Evolutionary conservation across 2,888 invertebrate species (phyloP).

Genomic region (Andrena minutula): DNA sequence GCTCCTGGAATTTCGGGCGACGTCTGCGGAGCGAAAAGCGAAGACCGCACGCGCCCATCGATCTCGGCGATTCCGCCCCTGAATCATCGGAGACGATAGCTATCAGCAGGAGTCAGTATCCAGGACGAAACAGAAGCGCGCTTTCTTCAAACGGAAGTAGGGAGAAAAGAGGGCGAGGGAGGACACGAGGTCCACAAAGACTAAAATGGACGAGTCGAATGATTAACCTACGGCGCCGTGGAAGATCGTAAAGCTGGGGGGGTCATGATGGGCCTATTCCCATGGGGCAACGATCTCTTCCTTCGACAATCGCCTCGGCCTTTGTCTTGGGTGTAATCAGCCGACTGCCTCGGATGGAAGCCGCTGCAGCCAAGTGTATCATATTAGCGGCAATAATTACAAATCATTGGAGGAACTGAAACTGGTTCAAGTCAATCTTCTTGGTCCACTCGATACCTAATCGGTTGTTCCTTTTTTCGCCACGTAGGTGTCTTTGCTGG

Average conservation of each 20-base stretch:
- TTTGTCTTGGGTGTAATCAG: conserved; percentile 54
- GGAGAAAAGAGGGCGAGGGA: conserved; percentile 35
- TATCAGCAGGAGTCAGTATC: conserved; percentile 45
- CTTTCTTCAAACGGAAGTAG: conserved; percentile 25
- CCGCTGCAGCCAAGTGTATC: conserved; percentile 70
- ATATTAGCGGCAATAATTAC: conserved; percentile 78
- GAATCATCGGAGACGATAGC: conserved; percentile 64
- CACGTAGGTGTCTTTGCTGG: neutral
- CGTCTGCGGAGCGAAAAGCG: conserved; percentile 13
- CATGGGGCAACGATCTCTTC: conserved; percentile 47
- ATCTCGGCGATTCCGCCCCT: conserved; percentile 50
- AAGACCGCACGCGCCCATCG: conserved; percentile 49
- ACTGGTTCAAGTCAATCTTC: conserved; percentile 29
- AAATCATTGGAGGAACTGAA: conserved; percentile 74
- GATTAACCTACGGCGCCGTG: conserved; percentile 80
- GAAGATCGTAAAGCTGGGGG: conserved; percentile 76
- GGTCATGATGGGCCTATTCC: conserved; percentile 63
- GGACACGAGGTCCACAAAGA: conserved; percentile 46
- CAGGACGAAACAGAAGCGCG: conserved; percentile 46
- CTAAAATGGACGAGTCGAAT: conserved; percentile 71
- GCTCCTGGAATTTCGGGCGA: conserved; percentile 63
- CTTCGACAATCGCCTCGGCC: conserved; percentile 33
- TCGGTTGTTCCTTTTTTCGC: neutral
- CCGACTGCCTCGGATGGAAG: conserved; percentile 64
- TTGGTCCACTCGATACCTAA: conserved; percentile 11